Percentiles rank a stretch among this genome's conserved stretches.
Evolutionary conservation across 2,113 vertebrate species (phyloP).

Genomic region (Carassius carassius): DNA sequence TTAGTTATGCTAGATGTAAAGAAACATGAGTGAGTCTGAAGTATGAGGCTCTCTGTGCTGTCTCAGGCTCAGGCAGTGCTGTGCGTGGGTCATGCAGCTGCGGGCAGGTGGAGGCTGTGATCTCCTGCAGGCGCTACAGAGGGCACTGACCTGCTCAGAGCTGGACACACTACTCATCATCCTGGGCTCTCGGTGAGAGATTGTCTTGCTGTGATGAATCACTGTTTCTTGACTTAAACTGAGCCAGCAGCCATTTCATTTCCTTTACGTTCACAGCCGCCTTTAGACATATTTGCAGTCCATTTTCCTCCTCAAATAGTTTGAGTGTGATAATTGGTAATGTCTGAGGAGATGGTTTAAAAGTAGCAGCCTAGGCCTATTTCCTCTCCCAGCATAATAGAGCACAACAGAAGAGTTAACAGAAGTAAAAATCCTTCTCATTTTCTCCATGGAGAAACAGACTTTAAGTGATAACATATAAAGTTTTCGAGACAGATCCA

Average conservation of each 20-base stretch:
- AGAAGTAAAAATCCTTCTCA: neutral
- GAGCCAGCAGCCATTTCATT: neutral
- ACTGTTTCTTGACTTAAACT: neutral
- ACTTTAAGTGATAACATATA: neutral
- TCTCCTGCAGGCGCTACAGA: constrained; percentile 74
- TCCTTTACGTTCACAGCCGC: neutral
- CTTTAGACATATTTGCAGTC: neutral
- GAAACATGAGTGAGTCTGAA: neutral
- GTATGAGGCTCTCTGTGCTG: neutral
- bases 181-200: constrained; percentile 75
- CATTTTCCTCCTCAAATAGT: neutral
- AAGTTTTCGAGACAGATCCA: neutral
- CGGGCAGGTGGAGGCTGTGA: constrained; percentile 70
- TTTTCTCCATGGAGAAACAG: neutral
- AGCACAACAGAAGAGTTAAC: neutral
- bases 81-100: constrained; percentile 72
- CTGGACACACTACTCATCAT: constrained; percentile 77
- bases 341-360: constrained; percentile 9
- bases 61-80: constrained; percentile 75
- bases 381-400: neutral
- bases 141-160: constrained; percentile 57
- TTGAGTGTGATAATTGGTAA: neutral
- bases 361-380: neutral
- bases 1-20: neutral
- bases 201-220: neutral